Conservation (phyloP, 2,888 invertebrate species). For the Xestobium rufovillosum region DNA sequence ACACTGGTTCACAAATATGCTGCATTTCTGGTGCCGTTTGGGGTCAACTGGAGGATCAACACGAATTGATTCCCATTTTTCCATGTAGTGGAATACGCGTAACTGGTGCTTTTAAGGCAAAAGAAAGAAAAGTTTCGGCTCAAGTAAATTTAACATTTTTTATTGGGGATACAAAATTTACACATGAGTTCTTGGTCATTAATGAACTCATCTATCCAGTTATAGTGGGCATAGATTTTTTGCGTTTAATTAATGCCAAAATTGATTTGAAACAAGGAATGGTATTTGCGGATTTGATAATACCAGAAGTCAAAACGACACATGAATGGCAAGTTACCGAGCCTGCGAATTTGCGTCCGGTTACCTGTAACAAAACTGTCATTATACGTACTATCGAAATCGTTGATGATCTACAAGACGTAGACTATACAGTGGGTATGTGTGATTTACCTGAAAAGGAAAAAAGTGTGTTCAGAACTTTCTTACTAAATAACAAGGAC, state of each 20-base stretch:
- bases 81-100: neutral
- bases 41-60: neutral
- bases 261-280: neutral
- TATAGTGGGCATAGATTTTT: neutral
- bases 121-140: neutral
- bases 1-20: neutral
- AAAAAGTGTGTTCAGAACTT: too few species aligned
- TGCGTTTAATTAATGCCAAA: neutral
- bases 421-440: too few species aligned
- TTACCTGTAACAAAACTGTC: too few species aligned
- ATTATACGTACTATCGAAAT: too few species aligned
- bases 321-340: too few species aligned
- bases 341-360: too few species aligned
- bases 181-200: neutral
- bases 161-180: neutral
- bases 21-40: neutral
- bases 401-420: too few species aligned
- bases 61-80: neutral
- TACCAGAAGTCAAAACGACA: too few species aligned
- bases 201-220: neutral
- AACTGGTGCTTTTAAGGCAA: neutral
- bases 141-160: neutral
- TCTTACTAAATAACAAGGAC: slow-evolving; percentile 4
- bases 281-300: too few species aligned
- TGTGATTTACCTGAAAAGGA: too few species aligned